Base-by-base conservation (phyloP, 30 jellyfish, hydroid and myxozoan genomes). In the Aurelia aurita region DNA sequence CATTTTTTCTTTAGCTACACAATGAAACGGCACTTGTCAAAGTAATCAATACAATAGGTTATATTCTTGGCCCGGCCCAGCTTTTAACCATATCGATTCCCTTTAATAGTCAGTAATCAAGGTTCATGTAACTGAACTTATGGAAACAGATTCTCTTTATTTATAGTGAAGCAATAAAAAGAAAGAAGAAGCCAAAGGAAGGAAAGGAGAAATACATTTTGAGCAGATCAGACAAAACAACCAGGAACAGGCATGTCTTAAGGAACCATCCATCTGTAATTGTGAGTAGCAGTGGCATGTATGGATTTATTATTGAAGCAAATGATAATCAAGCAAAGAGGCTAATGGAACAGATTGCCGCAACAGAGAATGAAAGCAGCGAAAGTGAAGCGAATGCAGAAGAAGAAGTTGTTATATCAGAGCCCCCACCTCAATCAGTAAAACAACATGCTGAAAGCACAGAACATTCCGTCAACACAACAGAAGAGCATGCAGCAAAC, bases 221-320 rank as follows among this genome's bases (percentile, higher is more conserved):
- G 74, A 62, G 74, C 74, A 62, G 74, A 62, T 62, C 74, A 62
- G 74, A 62, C 74, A 23, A 62, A 28, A 21, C 74, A 28, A 21
- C 74, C 39, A 62, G 10, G 74, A 62, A 62, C 9, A 62, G 74
- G 74, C 74, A 62, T 25, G 74, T 62, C 39, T 2, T 5, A 62
- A 23, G 74, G 27, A 62, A 62, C 74, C 74, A 62, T 62, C 74
- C 74, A 21, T 62, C 74, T 13, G 74, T 62, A 62, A 62, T 28
- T 62, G 74, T 62, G 2, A 62, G 74, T 62, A 28, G 46, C 46
- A 62, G 74, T 25, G 74, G 74, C 46, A 62, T 25, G 39, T 62
- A 62, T 62, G 10, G 11, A 2, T 62, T 62, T 62, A 62, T 16
- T 13, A 62, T 62, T 62, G 74, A 28, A 21, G 46, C 46, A 62